These are phyloP conservation scores for Polyploca ridens DNA, from an alignment of 2,888 invertebrate genomes.

Conservation along the genomic window DNA sequence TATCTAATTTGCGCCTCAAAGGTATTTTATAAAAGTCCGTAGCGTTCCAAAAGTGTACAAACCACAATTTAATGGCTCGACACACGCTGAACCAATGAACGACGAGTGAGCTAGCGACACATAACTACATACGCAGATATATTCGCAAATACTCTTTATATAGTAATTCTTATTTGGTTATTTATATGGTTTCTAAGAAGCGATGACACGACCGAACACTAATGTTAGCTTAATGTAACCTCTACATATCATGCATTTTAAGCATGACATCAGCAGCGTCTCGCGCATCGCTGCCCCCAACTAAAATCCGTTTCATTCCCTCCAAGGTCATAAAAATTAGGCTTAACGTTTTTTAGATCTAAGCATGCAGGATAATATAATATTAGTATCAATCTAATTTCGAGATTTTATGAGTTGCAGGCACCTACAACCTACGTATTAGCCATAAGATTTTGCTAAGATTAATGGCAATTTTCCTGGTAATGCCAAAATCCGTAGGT, in stretches of 20 bases:
- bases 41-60: neutral
- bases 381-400: too few relatives aligned
- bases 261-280: slow-evolving; percentile 61
- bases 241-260: slow-evolving; percentile 37
- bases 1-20: neutral
- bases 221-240: slow-evolving; percentile 38
- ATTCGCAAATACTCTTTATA: slow-evolving; percentile 3
- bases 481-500: too few relatives aligned
- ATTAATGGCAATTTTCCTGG: too few relatives aligned
- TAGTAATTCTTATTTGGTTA: neutral
- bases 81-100: neutral
- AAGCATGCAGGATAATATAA: too few relatives aligned
- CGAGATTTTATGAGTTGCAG: too few relatives aligned
- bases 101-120: neutral
- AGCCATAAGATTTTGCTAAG: too few relatives aligned
- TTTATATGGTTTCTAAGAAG: slow-evolving; percentile 41
- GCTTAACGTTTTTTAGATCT: neutral
- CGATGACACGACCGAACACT: slow-evolving; percentile 21
- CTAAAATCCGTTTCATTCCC: slow-evolving; percentile 46
- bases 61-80: neutral
- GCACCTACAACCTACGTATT: too few relatives aligned
- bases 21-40: neutral
- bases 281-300: slow-evolving; percentile 55
- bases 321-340: slow-evolving; percentile 43
- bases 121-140: neutral